Base-by-base conservation (phyloP, 1,140 invertebrate genomes). In the Zeugodacus cucurbitae region DNA sequence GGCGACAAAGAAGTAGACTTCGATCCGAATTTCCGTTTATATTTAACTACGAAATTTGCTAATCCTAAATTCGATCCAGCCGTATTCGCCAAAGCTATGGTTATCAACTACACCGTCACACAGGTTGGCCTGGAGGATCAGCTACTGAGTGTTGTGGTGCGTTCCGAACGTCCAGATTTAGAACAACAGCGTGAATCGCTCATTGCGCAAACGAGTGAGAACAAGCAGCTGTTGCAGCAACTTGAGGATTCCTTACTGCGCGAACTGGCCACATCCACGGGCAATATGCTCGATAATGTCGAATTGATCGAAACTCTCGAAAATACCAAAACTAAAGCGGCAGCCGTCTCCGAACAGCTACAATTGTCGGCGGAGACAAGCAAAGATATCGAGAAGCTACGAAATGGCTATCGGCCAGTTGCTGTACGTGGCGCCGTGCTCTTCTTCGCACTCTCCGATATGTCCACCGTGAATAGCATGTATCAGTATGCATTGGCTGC, bases 81-180 rank as follows among this genome's bases (percentile, higher is more conserved):
- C 22, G 95, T 97, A 0, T 98, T 97, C 93, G 96, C 97, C 0
- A 98, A 97, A 92, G 96, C 97, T 0, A 95, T 96, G 89, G 96
- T 99, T 22, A 98, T 99, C 86, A 98, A 99, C 94, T 98, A 98
- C 90, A 98, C 96, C 44, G 97, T 98, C 1, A 98, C 98, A 4
- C 94, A 96, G 48, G 95, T 95, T 89, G 97, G 97, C 78, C 93
- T 99, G 62, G 97, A 98, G 94, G 97, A 98, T 92, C 97, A 98
- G 92, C 94, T 99, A 1, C 93, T 99, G 0, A 96, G 97, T 89
- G 97, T 98, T 0, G 97, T 98, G 1, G 97, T 98, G 0, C 95
- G 96, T 90, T 96, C 96, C 87, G 97, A 98, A 91, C 93, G 97
- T 32, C 94, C 97, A 1, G 97, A 98, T 93, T 94, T 98, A 11